Evolutionary conservation across 2,797 vertebrate species (phyloP), one percentile per base, ranked within the genome.

Genomic region (Uromys caudimaculatus): DNA sequence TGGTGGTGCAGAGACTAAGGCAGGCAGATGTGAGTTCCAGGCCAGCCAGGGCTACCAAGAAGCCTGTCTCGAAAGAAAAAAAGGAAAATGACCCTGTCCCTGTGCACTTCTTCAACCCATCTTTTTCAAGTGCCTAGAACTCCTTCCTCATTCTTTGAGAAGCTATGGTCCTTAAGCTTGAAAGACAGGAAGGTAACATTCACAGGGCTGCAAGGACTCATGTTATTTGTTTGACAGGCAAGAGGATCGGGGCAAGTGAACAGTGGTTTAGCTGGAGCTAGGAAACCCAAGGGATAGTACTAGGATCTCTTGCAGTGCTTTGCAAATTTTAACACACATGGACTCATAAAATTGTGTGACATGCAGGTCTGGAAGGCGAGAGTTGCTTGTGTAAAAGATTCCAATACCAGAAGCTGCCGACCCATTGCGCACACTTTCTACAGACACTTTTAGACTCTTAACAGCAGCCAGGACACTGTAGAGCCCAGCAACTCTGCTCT

Each of bases 91-190:
- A 75, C 64, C 64, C 71, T 89, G 11, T 77, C 76, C 56, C 88
- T 75, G 9, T 24, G 32, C 38, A 47, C 85, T 29, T 87, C 62
- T 71, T 32, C 91, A 19, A 60, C 27, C 47, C 58, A 78, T 90
- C 77, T 92, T 95, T 90, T 82, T 90, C 84, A 94, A 91, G 76
- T 89, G 60, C 78, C 78, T 93, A 27, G 44, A 95, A 87, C 84
- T 87, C 54, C 56, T 94, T 87, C 54, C 56, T 94, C 71, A 41
- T 67, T 95, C 75, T 50, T 85, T 75, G 81, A 90, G 58, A 62
- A 86, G 64, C 1, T 17, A 2, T 14, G 62, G 69, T 23, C n/a
- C 52, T 95, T 78, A 79, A 90, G 38, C 91, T 4, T 35, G 56
- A 87, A 71, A 78, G 79, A 93, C 35, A n/a, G 83, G 29, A 52